phyloP scores from a whole-genome alignment of 2,888 invertebrate species.

The Eristalis arbustorum region DNA sequence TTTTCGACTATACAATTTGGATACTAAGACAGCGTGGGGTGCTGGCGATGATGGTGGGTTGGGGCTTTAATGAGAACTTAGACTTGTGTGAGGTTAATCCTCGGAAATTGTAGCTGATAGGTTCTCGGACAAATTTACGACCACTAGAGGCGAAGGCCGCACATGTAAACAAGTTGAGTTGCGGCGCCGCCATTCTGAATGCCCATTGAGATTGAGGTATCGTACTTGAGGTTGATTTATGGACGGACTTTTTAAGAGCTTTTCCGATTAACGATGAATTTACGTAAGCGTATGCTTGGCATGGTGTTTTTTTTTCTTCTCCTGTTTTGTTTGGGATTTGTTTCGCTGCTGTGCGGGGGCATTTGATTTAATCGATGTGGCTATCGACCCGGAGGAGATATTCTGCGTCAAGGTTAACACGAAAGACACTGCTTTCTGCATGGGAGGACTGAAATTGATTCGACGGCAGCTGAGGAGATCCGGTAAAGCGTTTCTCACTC shows the following conservation, averaged over 20 bases:
- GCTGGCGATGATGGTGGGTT: neutral
- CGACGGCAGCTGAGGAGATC: too few species aligned
- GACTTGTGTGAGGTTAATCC: neutral
- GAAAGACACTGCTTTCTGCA: too few species aligned
- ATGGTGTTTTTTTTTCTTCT: neutral
- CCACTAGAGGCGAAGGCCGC: neutral
- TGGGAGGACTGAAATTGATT: too few species aligned
- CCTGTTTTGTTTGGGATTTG: neutral
- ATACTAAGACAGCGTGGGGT: neutral
- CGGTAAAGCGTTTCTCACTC: neutral
- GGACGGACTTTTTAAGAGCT: neutral
- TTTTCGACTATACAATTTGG: neutral
- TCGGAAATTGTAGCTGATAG: neutral
- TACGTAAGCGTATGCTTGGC: neutral
- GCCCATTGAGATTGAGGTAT: neutral
- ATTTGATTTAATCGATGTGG: neutral
- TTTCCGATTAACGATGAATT: neutral
- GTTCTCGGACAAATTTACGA: neutral
- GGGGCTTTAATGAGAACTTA: neutral
- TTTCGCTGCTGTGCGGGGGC: neutral
- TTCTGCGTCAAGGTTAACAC: too few species aligned
- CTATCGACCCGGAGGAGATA: too few species aligned
- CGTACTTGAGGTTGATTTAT: neutral
- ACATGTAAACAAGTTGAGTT: neutral
- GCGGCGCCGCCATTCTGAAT: neutral